phyloP scores from a whole-genome alignment of 2,888 invertebrate genomes.

The Tholera decimalis region DNA sequence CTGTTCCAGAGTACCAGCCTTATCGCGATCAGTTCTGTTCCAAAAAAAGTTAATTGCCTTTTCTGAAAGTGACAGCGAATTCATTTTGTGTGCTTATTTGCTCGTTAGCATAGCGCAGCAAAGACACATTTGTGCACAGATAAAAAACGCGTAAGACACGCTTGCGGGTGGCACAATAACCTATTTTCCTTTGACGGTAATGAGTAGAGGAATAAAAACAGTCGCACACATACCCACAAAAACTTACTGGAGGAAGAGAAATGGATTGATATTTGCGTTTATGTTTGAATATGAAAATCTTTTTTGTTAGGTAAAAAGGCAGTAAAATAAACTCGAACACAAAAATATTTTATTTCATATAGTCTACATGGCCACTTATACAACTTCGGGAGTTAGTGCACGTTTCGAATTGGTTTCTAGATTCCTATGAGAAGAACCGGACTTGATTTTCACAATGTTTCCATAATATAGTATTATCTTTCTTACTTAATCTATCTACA shows the following conservation, averaged over 20 bases:
- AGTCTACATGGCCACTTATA: no score
- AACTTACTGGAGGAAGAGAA: neutral
- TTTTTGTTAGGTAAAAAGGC: no score
- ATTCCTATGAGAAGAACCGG: no score
- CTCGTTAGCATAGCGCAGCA: constrained; percentile 7
- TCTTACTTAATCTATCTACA: no score
- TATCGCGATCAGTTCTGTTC: neutral
- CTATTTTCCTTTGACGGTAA: constrained; percentile 48
- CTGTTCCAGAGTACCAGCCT: neutral
- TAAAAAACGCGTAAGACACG: constrained; percentile 33
- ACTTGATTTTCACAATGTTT: no score
- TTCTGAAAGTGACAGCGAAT: neutral
- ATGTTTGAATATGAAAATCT: no score
- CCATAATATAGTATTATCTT: no score
- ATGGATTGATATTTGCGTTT: neutral
- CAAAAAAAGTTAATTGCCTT: neutral
- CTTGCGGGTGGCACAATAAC: constrained; percentile 46
- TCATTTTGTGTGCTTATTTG: neutral
- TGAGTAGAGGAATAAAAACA: constrained; percentile 30
- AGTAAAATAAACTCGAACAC: no score
- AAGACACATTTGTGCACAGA: constrained; percentile 5
- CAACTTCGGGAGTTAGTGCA: no score
- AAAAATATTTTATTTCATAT: no score
- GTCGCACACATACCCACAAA: neutral
- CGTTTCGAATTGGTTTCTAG: no score